Base-by-base conservation (phyloP, 2,797 vertebrate species). In the Brotula barbata region DNA sequence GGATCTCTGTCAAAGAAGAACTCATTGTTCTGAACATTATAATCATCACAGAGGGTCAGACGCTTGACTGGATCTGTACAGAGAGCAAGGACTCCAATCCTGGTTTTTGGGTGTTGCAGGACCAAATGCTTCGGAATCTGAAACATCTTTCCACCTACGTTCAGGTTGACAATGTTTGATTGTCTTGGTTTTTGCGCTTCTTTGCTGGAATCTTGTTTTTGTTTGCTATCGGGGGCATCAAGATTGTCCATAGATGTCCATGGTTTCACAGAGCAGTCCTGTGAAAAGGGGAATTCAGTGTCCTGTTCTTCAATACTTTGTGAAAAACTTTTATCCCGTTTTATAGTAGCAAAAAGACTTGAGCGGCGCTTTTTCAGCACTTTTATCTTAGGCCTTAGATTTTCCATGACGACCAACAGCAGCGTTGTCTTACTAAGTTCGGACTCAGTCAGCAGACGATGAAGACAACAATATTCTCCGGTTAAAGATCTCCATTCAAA, bases 1-100 rank as follows among this genome's bases (percentile, higher is more conserved):
- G 94, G 95, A 71, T 96, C 93, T 31, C 94, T 88, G 72, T 97
- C 94, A 15, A 96, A 97, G 71, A 96, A 96, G 71, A 94, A 95
- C 73, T 97, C 94, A 0, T 95, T 91, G 54, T 68, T 92, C 59
- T 73, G 83, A 64, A 95, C 93, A 0, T 90, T 93, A 72, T 95
- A 97, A 68, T 96, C 95, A 1, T 97, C 94, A 0, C 94, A 96
- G 48, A 96, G 91, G 0, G 90, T 88, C 64, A 95, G 71, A 15
- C 91, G 91, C 80, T 92, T 92, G 15, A 51, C 81, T 0, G 89
- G 92, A 73, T 95, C 92, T 0, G 87, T 68, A 16, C 90, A 93
- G 1, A 93, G 74, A 2, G 90, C 94, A 65, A 97, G 85, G 44
- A 85, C 80, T 25, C 95, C 94, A 0, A 96, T 91, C 59, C 95